A percentile compares a stretch with the other conserved stretches of the same genome.
Conservation (phyloP, 1,140 invertebrate genomes). For the Drosophila azteca region DNA sequence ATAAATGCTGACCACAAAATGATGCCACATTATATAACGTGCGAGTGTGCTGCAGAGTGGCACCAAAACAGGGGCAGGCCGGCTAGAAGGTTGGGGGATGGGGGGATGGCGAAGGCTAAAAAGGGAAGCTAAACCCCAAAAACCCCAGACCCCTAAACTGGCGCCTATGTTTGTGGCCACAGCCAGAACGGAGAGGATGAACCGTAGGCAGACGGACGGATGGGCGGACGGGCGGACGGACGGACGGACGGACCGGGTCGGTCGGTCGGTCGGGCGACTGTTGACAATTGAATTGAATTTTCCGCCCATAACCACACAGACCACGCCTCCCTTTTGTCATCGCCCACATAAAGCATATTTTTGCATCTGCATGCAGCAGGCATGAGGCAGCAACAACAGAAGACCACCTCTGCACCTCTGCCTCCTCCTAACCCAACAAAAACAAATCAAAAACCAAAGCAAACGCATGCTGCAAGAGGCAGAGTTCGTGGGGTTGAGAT, state of each 20-base stretch:
- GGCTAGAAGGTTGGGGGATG: not conserved
- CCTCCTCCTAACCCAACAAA: constrained; percentile 53
- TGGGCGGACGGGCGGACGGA: not conserved
- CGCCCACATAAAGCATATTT: constrained; percentile 76
- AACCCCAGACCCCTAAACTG: constrained; percentile 46
- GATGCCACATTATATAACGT: constrained; percentile 79
- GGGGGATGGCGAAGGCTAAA: constrained; percentile 14
- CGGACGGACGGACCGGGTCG: constrained; percentile 10
- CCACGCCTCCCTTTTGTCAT: constrained; percentile 53
- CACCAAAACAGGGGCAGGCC: not conserved
- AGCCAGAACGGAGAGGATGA: constrained; percentile 10
- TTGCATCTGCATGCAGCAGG: constrained; percentile 66
- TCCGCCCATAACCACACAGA: constrained; percentile 49
- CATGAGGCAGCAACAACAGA: constrained; percentile 25
- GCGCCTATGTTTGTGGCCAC: constrained; percentile 54
- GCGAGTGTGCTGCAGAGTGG: constrained; percentile 33
- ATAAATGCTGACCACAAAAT: constrained; percentile 82
- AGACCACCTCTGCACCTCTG: constrained; percentile 6
- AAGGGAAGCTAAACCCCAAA: constrained; percentile 38
- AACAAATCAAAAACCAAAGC: constrained; percentile 54
- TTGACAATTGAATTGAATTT: constrained; percentile 82
- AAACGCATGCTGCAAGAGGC: constrained; percentile 12
- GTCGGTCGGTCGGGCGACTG: constrained; percentile 42
- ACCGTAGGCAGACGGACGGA: not conserved
- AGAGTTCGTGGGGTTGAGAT: no score